Base-by-base conservation (phyloP, 2,113 vertebrate species). In the Scomber colias region DNA sequence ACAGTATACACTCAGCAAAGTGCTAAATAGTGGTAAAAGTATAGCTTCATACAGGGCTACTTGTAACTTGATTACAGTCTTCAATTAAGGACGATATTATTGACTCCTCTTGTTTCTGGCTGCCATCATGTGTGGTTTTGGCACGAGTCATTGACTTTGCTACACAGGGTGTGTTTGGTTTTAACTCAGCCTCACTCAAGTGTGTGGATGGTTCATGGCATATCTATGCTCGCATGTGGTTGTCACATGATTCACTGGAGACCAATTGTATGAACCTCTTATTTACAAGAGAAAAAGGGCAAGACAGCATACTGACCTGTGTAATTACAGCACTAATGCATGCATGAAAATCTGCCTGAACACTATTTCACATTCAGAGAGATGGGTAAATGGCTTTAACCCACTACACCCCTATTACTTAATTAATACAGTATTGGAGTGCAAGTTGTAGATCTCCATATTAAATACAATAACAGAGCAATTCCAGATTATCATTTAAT, bases 241-340 rank as follows among this genome's bases (percentile, higher is more conserved):
- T 67, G 14, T 2, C 1, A 4, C 31, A 35, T 35, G 48, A 67
- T 51, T 51, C 15, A 66, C 15, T 17, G 21, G 17, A 35, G 17
- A 67, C 46, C 21, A 65, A 50, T 50, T 24, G n/a, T 17, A 4
- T 16, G 31, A 50, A 19, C 12, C 17, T 5, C 3, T 11, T 67
- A 40, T 53, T 67, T 19, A 51, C 48, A 67, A 19, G 49, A 51
- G 65, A 67, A 51, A 67, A 53, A 53, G 45, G 65, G 51, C 49
- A 67, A 19, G 64, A 13, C 11, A 30, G 24, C 12, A 0, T 31
- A 11, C 8, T 30, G 46, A 50, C 24, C 24, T 66, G 15, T 50
- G 46, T 66, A 66, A 66, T 51, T 31, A 66, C 64, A 8, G 16
- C 64, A 31, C 31, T 14, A 8, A 48, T 64, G n/a, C 35, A 5